Percentiles rank a stretch among this genome's conserved stretches.
Conservation (phyloP, 2,113 vertebrate genomes). For the Bagarius yarrelli region DNA sequence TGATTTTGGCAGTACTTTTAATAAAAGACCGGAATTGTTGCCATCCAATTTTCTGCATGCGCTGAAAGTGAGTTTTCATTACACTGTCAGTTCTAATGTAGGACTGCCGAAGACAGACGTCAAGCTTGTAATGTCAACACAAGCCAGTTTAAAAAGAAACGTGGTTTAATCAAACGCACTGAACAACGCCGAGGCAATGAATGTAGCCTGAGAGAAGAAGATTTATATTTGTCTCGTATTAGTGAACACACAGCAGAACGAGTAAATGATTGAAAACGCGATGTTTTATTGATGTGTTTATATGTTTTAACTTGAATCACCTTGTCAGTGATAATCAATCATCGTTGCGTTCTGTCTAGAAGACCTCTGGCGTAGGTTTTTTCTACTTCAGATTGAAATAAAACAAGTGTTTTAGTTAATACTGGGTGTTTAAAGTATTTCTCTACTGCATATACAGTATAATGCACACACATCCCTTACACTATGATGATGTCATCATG, state of each 20-base stretch:
- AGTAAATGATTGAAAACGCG: conserved; percentile 19
- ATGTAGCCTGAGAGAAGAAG: conserved; percentile 17
- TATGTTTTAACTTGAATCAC: conserved; percentile 25
- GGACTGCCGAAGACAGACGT: conserved; percentile 31
- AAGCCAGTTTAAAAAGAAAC: conserved; percentile 26
- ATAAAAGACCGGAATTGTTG: conserved; percentile 40
- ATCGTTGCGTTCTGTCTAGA: conserved; percentile 1
- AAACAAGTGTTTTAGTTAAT: not conserved
- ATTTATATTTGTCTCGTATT: conserved; percentile 31
- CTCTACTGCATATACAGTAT: no score
- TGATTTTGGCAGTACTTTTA: conserved; percentile 41
- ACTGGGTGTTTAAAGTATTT: not conserved
- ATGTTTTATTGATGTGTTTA: conserved; percentile 31
- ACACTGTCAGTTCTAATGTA: conserved; percentile 40
- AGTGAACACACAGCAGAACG: not conserved
- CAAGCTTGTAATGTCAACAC: conserved; percentile 33
- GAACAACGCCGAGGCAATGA: conserved; percentile 23
- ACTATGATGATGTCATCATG: no score
- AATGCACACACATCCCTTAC: no score
- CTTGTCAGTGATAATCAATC: conserved; percentile 31
- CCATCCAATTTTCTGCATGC: conserved; percentile 36
- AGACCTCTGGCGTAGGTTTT: conserved; percentile 20
- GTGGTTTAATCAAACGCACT: conserved; percentile 36
- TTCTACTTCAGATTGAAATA: conserved; percentile 21
- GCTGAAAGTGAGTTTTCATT: conserved; percentile 46